Base-by-base conservation (phyloP, 2,888 invertebrate species). In the Dexiosoma caninum region DNA sequence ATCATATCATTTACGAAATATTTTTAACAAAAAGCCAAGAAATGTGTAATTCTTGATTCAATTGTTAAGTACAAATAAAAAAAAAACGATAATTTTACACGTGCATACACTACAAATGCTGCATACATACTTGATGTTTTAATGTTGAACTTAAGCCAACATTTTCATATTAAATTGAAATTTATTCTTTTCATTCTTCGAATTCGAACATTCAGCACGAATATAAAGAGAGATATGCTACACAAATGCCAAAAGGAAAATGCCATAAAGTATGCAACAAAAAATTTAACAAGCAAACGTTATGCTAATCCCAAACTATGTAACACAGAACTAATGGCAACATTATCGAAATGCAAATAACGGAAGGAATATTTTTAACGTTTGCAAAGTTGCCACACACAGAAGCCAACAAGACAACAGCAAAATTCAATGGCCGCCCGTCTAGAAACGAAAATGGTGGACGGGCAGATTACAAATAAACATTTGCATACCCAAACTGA, bases 391-490 rank as follows among this genome's bases (percentile, higher is more conserved):
- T n/a, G n/a, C n/a, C n/a, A n/a, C n/a, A n/a, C 27, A 49, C 37
- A 44, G 51, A 75, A 49, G 9, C 21, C 3, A 51, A 30, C 16
- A 30, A 32, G 7, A 71, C 12, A 57, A 10, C 49, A 14, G 32
- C 70, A 32, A 67, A 72, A 69, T 55, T 67, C 46, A 49, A 67
- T 64, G 35, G 66, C 40, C 14, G 70, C 19, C 19, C 42, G 40
- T 60, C 51, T 53, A 60, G 35, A 42, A 55, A 67, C 62, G 23
- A 53, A 62, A 62, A 78, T n/a, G 4, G 4, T 77, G 57, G 53
- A 35, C 32, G 40, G 14, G 32, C 16, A 46, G 55, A 64, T 70
- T 77, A 40, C 62, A 62, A 27, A 27, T 1, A 62, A 67, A 66
- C 9, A 7, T 37, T 57, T 16, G 14, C 37, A 57, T 27, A 37